Evolutionary conservation across 2,888 invertebrate species (phyloP).

Genomic region (Apotomis capreana): DNA sequence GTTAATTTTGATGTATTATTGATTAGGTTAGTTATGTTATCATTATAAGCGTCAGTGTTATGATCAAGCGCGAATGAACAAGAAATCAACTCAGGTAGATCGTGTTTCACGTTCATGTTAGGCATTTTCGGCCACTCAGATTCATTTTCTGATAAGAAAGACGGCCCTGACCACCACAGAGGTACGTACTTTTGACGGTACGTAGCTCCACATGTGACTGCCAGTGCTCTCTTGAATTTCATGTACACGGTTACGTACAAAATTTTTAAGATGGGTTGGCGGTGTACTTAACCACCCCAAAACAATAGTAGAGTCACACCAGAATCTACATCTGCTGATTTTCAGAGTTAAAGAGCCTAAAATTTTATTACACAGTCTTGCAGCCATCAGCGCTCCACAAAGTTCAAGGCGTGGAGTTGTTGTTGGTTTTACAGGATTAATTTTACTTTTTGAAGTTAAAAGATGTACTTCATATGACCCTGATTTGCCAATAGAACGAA

Average conservation of each 20-base stretch:
- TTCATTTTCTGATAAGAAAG: slow-evolving; percentile 5
- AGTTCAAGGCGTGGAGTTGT: slow-evolving; percentile 1
- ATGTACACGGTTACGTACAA: slow-evolving; percentile 35
- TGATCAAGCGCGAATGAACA: too few relatives aligned
- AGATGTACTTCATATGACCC: neutral
- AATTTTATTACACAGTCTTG: slow-evolving; percentile 14
- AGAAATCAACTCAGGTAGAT: neutral
- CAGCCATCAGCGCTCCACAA: slow-evolving; percentile 10
- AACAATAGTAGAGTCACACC: slow-evolving; percentile 23
- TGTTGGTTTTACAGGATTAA: neutral
- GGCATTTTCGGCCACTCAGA: slow-evolving; percentile 11
- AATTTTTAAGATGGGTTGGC: slow-evolving; percentile 30
- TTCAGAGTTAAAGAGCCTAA: slow-evolving; percentile 8
- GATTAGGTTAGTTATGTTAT: neutral
- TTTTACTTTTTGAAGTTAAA: neutral
- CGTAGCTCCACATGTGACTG: slow-evolving; percentile 18
- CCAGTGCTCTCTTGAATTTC: slow-evolving; percentile 3
- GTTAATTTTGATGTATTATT: neutral
- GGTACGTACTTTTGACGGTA: slow-evolving; percentile 41
- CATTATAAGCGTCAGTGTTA: neutral
- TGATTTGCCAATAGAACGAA: too few relatives aligned
- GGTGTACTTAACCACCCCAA: slow-evolving; percentile 32
- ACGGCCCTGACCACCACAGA: slow-evolving; percentile 43
- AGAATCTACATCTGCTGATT: slow-evolving; percentile 7
- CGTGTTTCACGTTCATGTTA: neutral